Conservation (phyloP, 2,888 invertebrate species). For the Antitype chi region DNA sequence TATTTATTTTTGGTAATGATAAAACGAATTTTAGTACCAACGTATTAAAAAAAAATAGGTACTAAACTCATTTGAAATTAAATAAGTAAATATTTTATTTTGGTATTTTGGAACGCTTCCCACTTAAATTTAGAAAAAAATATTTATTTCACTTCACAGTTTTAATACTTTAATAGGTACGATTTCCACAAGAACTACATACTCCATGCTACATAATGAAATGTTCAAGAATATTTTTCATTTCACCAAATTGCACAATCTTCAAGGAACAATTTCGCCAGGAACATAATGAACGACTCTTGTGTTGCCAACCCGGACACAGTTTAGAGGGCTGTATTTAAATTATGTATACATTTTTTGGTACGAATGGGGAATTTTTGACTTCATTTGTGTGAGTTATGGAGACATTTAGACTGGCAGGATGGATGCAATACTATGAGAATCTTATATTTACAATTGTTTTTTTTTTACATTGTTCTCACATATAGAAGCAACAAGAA, state of each 20-base stretch:
- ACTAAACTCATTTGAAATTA: too few species aligned
- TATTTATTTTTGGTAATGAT: background rate
- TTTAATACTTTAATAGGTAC: background rate
- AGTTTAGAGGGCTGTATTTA: slow-evolving; percentile 10
- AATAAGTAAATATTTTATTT: background rate
- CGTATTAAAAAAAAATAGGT: background rate
- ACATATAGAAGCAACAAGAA: too few species aligned
- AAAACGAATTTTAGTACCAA: background rate
- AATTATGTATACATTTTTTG: slow-evolving; percentile 33
- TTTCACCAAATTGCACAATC: slow-evolving; percentile 43
- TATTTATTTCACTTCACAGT: background rate
- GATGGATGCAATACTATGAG: background rate
- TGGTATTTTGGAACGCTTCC: background rate
- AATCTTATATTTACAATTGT: too few species aligned
- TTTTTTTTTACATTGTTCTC: too few species aligned
- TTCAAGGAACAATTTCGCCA: slow-evolving; percentile 38
- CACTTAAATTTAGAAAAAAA: background rate
- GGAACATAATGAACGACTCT: slow-evolving; percentile 35
- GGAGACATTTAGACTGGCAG: background rate
- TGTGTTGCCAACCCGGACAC: background rate
- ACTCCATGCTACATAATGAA: slow-evolving; percentile 23
- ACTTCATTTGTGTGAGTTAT: slow-evolving; percentile 19
- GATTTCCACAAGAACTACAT: background rate
- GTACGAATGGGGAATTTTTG: background rate
- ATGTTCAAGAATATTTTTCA: slow-evolving; percentile 50